A percentile compares a stretch with the other conserved stretches of the same genome.
These are phyloP conservation scores for Hyphantria cunea DNA, from an alignment of 1,140 invertebrate species.

Conservation along the genomic window DNA sequence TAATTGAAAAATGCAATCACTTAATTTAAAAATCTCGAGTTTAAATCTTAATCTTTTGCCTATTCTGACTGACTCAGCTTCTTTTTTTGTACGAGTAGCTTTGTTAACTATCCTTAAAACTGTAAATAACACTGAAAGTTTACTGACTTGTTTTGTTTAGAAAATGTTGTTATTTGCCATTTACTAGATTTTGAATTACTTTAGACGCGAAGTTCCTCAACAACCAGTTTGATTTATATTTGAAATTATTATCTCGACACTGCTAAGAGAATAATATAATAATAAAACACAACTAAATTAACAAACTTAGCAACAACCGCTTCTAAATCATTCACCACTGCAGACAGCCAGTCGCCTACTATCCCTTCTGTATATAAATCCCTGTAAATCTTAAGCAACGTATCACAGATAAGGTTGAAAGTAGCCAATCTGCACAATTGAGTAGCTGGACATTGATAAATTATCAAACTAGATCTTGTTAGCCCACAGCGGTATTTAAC, in stretches of 20 bases:
- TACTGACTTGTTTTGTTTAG: too few species aligned
- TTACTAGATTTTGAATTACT: too few species aligned
- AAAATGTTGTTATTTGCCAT: not conserved
- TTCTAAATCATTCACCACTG: constrained; percentile 19
- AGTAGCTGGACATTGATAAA: constrained; percentile 28
- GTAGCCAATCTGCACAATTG: constrained; percentile 29
- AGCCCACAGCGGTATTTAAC: constrained; percentile 23
- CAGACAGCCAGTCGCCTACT: constrained; percentile 26
- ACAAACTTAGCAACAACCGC: constrained; percentile 9
- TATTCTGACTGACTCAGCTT: too few species aligned
- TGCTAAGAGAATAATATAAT: constrained; percentile 3
- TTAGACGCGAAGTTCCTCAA: too few species aligned
- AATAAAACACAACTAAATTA: constrained; percentile 9
- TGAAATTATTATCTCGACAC: not conserved
- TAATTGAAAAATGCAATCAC: too few species aligned
- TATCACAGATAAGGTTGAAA: constrained; percentile 29
- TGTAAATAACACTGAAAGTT: too few species aligned
- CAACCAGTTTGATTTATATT: not conserved
- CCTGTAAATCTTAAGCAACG: constrained; percentile 28
- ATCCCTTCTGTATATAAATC: constrained; percentile 29
- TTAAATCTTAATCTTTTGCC: too few species aligned
- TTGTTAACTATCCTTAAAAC: too few species aligned
- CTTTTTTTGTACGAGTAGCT: too few species aligned
- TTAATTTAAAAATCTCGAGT: too few species aligned
- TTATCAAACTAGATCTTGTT: constrained; percentile 27